Base-by-base conservation (phyloP, 2,113 vertebrate genomes). In the Phyllostomus hastatus region DNA sequence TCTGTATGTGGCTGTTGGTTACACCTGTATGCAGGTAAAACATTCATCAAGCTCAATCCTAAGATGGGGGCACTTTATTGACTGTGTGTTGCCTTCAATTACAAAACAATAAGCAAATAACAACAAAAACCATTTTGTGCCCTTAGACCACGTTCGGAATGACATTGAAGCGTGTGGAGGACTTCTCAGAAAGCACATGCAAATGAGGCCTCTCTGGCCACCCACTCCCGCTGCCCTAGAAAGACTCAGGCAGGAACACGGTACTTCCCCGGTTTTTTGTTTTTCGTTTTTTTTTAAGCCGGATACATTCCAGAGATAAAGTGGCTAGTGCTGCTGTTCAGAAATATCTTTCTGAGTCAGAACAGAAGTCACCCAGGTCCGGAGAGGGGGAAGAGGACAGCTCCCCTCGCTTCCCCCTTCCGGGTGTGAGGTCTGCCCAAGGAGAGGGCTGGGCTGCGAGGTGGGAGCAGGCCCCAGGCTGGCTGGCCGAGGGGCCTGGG, bases 271-370 rank as follows among this genome's bases (percentile, higher is more conserved):
- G 19, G 35, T 59, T 64, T 80, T 70, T n/a, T 43, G 41, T 20
- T 70, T 64, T 5, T 66, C 46, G 69, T 61, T 64, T 85, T 86
- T 66, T 86, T 76, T n/a, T 66, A 93, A 94, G 88, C 76, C 20
- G 7, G 61, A 85, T 92, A 64, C 92, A 89, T 95, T 96, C 88
- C 92, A 88, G 78, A 97, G 94, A 96, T 96, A 97, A 94, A 89
- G 43, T 86, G 61, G 90, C 78, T 59, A 26, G 75, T 52, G 38
- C 59, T 64, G 16, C 82, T 90, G 80, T 97, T 96, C 76, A 50
- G 73, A 97, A 97, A 76, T 82, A 89, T 93, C 85, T 89, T 95
- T 67, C 59, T 95, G 96, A 97, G 82, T 94, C 85, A 97, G 90
- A 96, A 95, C 83, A 92, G 70, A 94, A 96, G 94, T 82, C 46